Percentiles rank a stretch among this genome's conserved stretches.
These are phyloP conservation scores for Clanis bilineata DNA, from an alignment of 2,888 invertebrate species.

Conservation along the genomic window DNA sequence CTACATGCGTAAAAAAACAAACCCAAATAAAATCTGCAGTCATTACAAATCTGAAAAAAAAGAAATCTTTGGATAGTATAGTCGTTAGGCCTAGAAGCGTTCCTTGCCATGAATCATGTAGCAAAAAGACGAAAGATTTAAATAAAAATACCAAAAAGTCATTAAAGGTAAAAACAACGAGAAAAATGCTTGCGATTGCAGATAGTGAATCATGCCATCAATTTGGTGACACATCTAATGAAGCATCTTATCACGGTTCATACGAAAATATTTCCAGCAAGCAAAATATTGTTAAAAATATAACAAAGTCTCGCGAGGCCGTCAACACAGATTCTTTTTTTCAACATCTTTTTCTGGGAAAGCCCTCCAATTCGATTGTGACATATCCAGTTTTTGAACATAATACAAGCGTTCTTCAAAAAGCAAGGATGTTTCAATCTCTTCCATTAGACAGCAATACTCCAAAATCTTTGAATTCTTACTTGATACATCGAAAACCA, in stretches of 20 bases:
- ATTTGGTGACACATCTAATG: constrained; percentile 70
- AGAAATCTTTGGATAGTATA: constrained; percentile 61
- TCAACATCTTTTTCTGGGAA: constrained; percentile 86
- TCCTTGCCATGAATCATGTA: constrained; percentile 63
- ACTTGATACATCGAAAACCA: constrained; percentile 86
- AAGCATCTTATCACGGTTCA: constrained; percentile 54
- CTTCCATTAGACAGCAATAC: constrained; percentile 64
- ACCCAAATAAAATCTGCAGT: constrained; percentile 62
- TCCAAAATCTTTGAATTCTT: constrained; percentile 85
- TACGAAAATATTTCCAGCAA: constrained; percentile 47
- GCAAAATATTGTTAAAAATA: constrained; percentile 63
- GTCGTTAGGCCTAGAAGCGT: constrained; percentile 56
- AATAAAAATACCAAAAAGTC: constrained; percentile 47
- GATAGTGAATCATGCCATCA: constrained; percentile 57
- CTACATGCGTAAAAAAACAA: constrained; percentile 47
- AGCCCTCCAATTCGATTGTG: constrained; percentile 46
- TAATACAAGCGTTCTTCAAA: constrained; percentile 85
- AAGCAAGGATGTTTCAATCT: constrained; percentile 86
- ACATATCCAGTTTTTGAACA: constrained; percentile 54
- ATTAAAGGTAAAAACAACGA: constrained; percentile 44
- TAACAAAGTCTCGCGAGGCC: constrained; percentile 81
- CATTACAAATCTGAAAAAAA: constrained; percentile 69
- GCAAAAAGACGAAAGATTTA: constrained; percentile 59
- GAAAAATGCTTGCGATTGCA: constrained; percentile 39
- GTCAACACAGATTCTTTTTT: constrained; percentile 86